A percentile compares a stretch with the other conserved stretches of the same genome.
Evolutionary conservation across 2,113 vertebrate genomes (phyloP).

Genomic region (Urocolius indicus): DNA sequence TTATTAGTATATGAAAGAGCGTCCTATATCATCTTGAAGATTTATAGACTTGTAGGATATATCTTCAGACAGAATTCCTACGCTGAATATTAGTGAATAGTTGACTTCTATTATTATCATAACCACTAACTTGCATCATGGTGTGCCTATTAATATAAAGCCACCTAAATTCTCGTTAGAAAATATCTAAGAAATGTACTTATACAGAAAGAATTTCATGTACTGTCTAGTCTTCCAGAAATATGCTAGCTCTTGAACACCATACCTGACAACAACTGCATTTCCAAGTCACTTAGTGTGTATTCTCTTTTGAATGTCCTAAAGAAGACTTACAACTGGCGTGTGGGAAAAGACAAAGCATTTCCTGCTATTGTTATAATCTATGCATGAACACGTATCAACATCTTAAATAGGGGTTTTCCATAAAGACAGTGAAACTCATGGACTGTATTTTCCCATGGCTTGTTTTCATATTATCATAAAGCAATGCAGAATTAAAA

Average conservation of each 20-base stretch:
- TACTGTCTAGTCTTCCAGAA: background rate
- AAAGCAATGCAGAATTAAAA: conserved; percentile 23
- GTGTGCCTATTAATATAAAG: background rate
- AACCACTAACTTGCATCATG: background rate
- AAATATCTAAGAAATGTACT: background rate
- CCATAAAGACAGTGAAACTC: background rate
- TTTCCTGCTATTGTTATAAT: background rate
- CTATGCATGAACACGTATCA: background rate
- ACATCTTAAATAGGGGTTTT: background rate
- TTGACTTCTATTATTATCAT: background rate
- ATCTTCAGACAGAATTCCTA: background rate
- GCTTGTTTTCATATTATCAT: background rate
- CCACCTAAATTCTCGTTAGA: background rate
- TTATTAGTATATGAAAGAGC: background rate
- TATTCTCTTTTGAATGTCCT: background rate
- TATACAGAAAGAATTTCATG: background rate
- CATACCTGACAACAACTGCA: background rate
- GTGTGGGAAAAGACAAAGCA: background rate
- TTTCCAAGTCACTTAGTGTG: background rate
- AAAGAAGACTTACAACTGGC: background rate
- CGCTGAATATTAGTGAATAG: background rate
- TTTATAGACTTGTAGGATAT: background rate
- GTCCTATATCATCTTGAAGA: background rate
- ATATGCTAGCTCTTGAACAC: background rate
- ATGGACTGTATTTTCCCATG: background rate